phyloP scores from a whole-genome alignment of 2,113 vertebrate genomes.

The Neogobius melanostomus region DNA sequence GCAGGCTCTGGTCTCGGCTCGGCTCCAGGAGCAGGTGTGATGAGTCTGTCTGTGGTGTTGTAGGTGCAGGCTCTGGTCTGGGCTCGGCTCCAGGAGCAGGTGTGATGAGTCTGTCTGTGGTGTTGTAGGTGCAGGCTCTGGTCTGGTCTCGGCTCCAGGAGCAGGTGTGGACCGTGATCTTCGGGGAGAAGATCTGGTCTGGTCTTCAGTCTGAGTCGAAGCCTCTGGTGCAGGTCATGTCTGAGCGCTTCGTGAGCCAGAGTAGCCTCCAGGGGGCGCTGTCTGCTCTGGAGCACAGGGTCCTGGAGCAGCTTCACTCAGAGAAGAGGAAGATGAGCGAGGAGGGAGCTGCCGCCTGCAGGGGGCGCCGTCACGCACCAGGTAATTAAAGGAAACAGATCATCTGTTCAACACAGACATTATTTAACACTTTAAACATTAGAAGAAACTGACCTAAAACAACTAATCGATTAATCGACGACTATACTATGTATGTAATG shows the following conservation, averaged over 20 bases:
- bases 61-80: neutral
- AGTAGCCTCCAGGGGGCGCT: conserved; percentile 75
- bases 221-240: conserved; percentile 79
- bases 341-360: neutral
- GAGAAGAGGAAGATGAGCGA: conserved; percentile 28
- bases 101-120: neutral
- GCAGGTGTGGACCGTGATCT: conserved; percentile 77
- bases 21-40: conserved; percentile 63
- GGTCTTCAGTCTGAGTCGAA: conserved; percentile 43
- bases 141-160: conserved; percentile 75
- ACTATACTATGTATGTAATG: no score
- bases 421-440: no score
- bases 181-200: conserved; percentile 68
- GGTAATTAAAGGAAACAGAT: conserved; percentile 58
- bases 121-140: neutral
- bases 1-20: neutral
- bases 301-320: conserved; percentile 81
- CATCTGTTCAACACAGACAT: no score
- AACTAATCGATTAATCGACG: no score
- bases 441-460: no score
- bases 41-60: no score
- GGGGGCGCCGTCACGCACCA: conserved; percentile 75
- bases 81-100: neutral
- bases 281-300: conserved; percentile 75
- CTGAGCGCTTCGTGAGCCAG: conserved; percentile 78